Percentiles rank a stretch among this genome's conserved stretches.
These are phyloP conservation scores for Solen grandis DNA, from an alignment of 1,140 invertebrate species.

Conservation along the genomic window DNA sequence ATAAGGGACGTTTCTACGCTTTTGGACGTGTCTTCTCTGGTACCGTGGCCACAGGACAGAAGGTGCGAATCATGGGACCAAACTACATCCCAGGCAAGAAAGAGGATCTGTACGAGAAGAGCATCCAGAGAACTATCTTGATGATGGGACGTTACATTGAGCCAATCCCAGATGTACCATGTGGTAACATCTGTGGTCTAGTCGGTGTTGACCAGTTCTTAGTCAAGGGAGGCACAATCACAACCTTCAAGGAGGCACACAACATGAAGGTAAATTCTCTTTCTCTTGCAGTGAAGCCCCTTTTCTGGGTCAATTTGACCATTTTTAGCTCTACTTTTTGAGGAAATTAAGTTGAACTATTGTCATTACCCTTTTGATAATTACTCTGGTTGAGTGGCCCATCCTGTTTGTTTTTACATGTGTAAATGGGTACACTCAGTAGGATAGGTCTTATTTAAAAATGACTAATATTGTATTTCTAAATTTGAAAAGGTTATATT, in stretches of 20 bases:
- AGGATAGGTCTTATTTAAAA: too few relatives aligned
- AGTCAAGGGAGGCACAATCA: conserved; percentile 99
- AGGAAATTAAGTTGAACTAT: too few relatives aligned
- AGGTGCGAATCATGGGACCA: conserved; percentile 91
- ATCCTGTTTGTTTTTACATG: too few relatives aligned
- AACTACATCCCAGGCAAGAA: conserved; percentile 99
- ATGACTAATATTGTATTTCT: too few relatives aligned
- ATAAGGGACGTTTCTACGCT: conserved; percentile 99
- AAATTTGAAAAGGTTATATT: too few relatives aligned
- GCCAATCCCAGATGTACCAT: conserved; percentile 99
- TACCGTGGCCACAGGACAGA: conserved; percentile 95
- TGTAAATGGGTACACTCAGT: too few relatives aligned
- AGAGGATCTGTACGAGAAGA: conserved; percentile 99
- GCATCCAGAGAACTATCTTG: conserved; percentile 98
- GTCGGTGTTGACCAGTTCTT: conserved; percentile 99
- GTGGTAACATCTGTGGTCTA: conserved; percentile 99
- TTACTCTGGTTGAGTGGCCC: too few relatives aligned
- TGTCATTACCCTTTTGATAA: too few relatives aligned
- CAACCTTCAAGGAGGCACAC: conserved; percentile 99
- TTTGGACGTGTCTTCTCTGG: conserved; percentile 99
- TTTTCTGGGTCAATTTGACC: too few relatives aligned
- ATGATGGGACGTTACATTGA: conserved; percentile 99
- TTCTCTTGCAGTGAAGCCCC: too few relatives aligned
- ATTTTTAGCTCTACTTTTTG: too few relatives aligned
- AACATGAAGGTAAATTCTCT: conserved; percentile 90